Base-by-base conservation (phyloP, 2,888 invertebrate genomes). In the Tipula unca region DNA sequence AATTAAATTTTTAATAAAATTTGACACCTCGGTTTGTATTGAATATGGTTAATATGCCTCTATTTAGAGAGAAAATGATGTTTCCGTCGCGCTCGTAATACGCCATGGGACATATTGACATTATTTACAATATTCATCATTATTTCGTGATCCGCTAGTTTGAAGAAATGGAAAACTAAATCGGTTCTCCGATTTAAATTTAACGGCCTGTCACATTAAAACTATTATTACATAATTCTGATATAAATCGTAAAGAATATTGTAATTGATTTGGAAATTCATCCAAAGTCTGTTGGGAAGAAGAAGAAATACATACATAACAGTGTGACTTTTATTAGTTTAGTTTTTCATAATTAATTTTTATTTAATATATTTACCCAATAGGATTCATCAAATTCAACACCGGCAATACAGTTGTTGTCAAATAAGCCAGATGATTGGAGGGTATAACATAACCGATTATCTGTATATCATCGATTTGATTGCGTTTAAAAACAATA, bases 61-160 rank as follows among this genome's bases (percentile, higher is more conserved):
- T n/a, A n/a, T n/a, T n/a, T n/a, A n/a, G n/a, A n/a, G n/a, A n/a
- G n/a, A 96, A 89, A 94, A 95, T 1, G 96, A 95, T 0, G 95
- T 94, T 6, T 97, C 97, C 87, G 94, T 94, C 88, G 97, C 96
- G n/a, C n/a, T 88, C 96, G 95, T 69, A 97, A 91, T 48, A 93
- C 92, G 0, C 97, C 97, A 84, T 94, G 93, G 1, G 96, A 94
- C 96, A 97, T 96, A 86, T 97, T 97, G 8, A 96, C 97, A 87
- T 97, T 96, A 82, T 97, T 97, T 1, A 97, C 92, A 82, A 95
- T 92, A 90, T 97, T 97, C 0, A 0, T 88, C 88, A 3, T 91
- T 90, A 85, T 93, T 92, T 87, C 96, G 91, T 0, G 96, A 96
- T 1, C 96, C 96, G 1, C 93, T 92, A 2, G 90, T 88, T 89